Evolutionary conservation across 1,140 invertebrate species (phyloP), one percentile per base, ranked within the genome.

Genomic region (Pararge aegeria): DNA sequence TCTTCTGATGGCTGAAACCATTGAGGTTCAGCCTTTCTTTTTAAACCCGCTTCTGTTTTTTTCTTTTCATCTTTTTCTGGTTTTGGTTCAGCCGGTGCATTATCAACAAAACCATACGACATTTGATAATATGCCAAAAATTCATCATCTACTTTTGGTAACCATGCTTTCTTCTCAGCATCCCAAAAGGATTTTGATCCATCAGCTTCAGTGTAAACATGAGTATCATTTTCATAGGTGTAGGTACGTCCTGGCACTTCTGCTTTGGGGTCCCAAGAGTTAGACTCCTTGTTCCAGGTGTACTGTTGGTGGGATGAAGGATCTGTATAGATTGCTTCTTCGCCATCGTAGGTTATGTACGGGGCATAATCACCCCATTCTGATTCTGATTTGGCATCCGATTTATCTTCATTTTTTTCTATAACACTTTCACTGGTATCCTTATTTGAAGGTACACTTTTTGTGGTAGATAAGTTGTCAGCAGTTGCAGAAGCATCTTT

Each of bases 111-210:
- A 5, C 97, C 98, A 91, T 99, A 99, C 81, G 92, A 97, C 93
- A 99, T 95, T 90, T 99, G 97, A 91, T 99, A 99, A 51, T 92
- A 92, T 0, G 98, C 98, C 86, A 99, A 94, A 78, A 99, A 99
- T 69, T 99, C 97, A 76, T 98, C 97, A 91, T 99, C 97, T 57
- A 99, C 93, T 93, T 98, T 98, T 16, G 98, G 98, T 92, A 99
- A 97, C 97, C 97, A 99, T 5, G 97, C 97, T 72, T 94, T 95
- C 84, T 97, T 98, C 29, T 94, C 92, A 49, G 91, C 91, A 90
- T 99, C 97, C 97, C 96, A 99, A 79, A 98, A 95, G 86, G 95
- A 98, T 54, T 95, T 93, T 6, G 94, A 95, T 2, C 97, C 97
- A 93, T 99, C 97, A 59, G 94, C 90, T 87, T 98, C 97, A 12